phyloP scores from a whole-genome alignment of 2,888 invertebrate genomes.

The Lithophane semibrunnea region DNA sequence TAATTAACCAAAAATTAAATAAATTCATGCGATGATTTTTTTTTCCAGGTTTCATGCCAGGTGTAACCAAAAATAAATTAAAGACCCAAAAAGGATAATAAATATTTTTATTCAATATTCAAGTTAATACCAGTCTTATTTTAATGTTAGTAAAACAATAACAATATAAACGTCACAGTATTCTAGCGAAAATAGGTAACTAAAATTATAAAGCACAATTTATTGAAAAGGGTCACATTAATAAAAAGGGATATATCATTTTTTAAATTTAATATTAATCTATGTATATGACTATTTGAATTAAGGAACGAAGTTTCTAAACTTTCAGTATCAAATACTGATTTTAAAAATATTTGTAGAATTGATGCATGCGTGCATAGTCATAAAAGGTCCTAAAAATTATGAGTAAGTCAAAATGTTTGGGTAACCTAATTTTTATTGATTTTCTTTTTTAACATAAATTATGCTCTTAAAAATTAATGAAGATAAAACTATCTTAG shows the following conservation, averaged over 20 bases:
- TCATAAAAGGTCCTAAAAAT: not conserved
- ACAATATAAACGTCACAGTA: slow-evolving; percentile 59
- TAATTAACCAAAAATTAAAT: slow-evolving; percentile 4
- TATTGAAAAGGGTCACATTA: slow-evolving; percentile 39
- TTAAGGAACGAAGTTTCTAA: slow-evolving; percentile 1
- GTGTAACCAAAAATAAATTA: slow-evolving; percentile 75
- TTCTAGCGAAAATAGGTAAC: slow-evolving; percentile 57
- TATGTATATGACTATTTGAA: slow-evolving; percentile 14
- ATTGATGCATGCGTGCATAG: slow-evolving; percentile 12
- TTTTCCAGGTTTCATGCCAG: slow-evolving; percentile 58
- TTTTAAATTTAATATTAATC: slow-evolving; percentile 9
- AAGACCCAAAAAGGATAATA: slow-evolving; percentile 79
- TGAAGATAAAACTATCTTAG: slow-evolving; percentile 12
- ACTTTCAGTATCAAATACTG: slow-evolving; percentile 27
- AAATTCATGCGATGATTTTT: slow-evolving; percentile 36
- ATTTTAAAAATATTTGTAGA: slow-evolving; percentile 26
- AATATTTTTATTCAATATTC: slow-evolving; percentile 84
- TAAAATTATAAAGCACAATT: slow-evolving; percentile 35
- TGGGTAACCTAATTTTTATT: slow-evolving; percentile 20
- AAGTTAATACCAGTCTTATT: slow-evolving; percentile 82
- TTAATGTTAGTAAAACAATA: slow-evolving; percentile 76
- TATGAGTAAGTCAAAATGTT: not conserved
- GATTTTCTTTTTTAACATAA: slow-evolving; percentile 31
- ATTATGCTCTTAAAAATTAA: slow-evolving; percentile 35
- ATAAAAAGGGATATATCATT: slow-evolving; percentile 17